Evolutionary conservation across 2,888 invertebrate species (phyloP).

Genomic region (Yponomeuta sedellus): DNA sequence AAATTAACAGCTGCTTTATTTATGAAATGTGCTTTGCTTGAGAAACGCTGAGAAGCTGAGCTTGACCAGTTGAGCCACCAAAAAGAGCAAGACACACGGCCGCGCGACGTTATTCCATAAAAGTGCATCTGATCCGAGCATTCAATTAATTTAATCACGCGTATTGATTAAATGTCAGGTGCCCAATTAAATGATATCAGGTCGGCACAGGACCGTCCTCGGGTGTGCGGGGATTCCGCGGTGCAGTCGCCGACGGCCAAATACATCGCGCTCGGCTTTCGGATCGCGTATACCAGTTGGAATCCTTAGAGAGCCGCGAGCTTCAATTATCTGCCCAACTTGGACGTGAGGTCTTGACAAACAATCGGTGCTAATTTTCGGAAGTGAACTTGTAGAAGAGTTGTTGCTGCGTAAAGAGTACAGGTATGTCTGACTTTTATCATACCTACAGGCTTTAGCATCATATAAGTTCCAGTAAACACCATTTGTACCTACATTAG

Average conservation of each 20-base stretch:
- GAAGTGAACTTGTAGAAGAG: neutral
- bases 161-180: slow-evolving; percentile 70
- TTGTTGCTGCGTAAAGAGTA: neutral
- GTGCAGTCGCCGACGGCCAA: slow-evolving; percentile 37
- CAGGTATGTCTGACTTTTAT: too few relatives aligned
- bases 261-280: slow-evolving; percentile 48
- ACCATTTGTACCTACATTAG: too few relatives aligned
- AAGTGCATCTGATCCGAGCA: slow-evolving; percentile 55
- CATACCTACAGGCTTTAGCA: too few relatives aligned
- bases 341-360: neutral
- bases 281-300: slow-evolving; percentile 35
- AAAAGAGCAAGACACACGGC: slow-evolving; percentile 19
- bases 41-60: slow-evolving; percentile 17
- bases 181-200: slow-evolving; percentile 69
- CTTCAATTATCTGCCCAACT: neutral
- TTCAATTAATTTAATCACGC: slow-evolving; percentile 68
- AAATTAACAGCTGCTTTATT: too few relatives aligned
- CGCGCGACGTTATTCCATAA: slow-evolving; percentile 42
- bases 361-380: slow-evolving; percentile 14
- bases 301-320: neutral
- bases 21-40: neutral
- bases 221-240: slow-evolving; percentile 32
- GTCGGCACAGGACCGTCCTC: slow-evolving; percentile 32
- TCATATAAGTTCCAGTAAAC: too few relatives aligned
- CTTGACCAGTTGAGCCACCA: slow-evolving; percentile 24